Base-by-base conservation (phyloP, 2,888 invertebrate genomes). In the Coleophora deauratella region DNA sequence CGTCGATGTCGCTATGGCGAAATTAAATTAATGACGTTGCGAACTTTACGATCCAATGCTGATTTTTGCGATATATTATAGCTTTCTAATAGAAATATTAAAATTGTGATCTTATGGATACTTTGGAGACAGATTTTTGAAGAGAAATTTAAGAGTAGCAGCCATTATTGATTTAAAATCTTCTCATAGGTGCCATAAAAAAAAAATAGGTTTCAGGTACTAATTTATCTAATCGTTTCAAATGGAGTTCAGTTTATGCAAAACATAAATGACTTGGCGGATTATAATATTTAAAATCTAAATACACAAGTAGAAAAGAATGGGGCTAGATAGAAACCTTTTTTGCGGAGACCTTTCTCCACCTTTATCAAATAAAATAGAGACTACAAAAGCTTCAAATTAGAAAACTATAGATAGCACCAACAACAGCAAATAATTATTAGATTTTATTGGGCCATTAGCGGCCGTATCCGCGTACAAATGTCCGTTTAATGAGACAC, bases 391-490 rank as follows among this genome's bases (percentile, higher is more conserved):
- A 49, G 46, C 54, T 62, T 60, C 33, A 57, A 55, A 60, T 62
- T 55, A 52, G 49, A 57, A 57, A 62, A 62, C 57, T 52, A 62
- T 55, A 52, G 55, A 65, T n/a, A n/a, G 59, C 66, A 66, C 67
- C 66, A 66, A 47, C 50, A 46, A 55, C 21, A 58, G 57, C 52
- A 55, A 57, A 50, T 64, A 62, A 70, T 69, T 61, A 63, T 51
- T 51, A 43, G 46, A 57, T 55, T 63, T 66, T 62, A 66, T 58
- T 52, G 49, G 45, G 50, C 46, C 42, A 46, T 54, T 45, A 43
- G 40, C 35, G 49, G 37, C 54, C 61, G 62, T 66, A 65, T 72
- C 72, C 72, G 73, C 66, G 65, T 70, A 74, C 72, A 69, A 76
- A 75, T 74, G 58, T 63, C 64, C 62, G 55, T 60, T 69, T 68